Evolutionary conservation across 2,888 invertebrate genomes (phyloP).

Genomic region (Drosophila eohydei): DNA sequence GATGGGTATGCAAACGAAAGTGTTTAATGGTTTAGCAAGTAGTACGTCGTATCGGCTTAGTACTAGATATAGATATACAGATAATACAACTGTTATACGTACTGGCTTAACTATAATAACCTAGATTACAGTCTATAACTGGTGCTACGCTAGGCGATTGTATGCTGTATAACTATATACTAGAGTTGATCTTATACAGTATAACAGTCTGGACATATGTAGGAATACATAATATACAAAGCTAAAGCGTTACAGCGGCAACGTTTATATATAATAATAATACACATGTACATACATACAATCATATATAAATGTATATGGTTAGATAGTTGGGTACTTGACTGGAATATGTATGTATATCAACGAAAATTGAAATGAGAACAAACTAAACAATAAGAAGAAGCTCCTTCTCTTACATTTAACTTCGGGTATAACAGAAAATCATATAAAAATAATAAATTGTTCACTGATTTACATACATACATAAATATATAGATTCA

Average conservation of each 20-base stretch:
- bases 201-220: conserved; percentile 26
- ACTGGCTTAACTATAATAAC: conserved; percentile 41
- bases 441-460: conserved; percentile 1
- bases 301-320: conserved; percentile 9
- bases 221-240: conserved; percentile 48
- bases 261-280: conserved; percentile 27
- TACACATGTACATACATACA: conserved; percentile 26
- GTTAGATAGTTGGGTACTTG: conserved; percentile 10
- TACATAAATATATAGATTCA: conserved; percentile 2
- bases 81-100: conserved; percentile 44
- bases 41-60: conserved; percentile 25
- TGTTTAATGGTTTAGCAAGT: conserved; percentile 49
- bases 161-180: background rate
- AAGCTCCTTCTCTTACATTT: conserved; percentile 24
- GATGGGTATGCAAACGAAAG: conserved; percentile 22
- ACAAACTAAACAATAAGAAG: conserved; percentile 2
- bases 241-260: conserved; percentile 64
- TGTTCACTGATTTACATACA: conserved; percentile 19
- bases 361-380: background rate
- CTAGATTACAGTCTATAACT: conserved; percentile 38
- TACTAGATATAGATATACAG: conserved; percentile 26
- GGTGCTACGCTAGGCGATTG: conserved; percentile 20
- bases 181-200: conserved; percentile 28
- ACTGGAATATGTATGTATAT: background rate
- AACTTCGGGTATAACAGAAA: conserved; percentile 13